Percentiles rank a stretch among this genome's conserved stretches.
phyloP scores from a whole-genome alignment of 2,797 vertebrate genomes.

The Numenius phaeopus region DNA sequence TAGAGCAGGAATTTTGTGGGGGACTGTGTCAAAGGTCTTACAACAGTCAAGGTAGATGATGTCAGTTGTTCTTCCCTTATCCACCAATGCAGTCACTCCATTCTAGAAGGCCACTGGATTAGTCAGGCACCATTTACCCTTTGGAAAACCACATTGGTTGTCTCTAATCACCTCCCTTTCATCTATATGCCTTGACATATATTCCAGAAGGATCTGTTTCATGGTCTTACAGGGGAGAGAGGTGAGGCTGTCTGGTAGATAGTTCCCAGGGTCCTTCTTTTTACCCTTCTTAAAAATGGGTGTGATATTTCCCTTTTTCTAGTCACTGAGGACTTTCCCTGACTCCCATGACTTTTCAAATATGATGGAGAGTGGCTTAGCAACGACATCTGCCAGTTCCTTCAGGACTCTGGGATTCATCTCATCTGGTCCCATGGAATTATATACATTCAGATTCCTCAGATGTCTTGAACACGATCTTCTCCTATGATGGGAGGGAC shows the following conservation, averaged over 20 bases:
- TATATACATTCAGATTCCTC: neutral
- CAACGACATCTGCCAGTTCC: neutral
- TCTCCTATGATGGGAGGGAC: neutral
- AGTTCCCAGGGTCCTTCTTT: too few species aligned
- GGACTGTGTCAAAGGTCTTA: neutral
- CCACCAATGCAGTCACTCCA: neutral
- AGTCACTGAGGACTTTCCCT: too few species aligned
- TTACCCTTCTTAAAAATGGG: too few species aligned
- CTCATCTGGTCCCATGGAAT: neutral
- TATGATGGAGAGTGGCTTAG: too few species aligned
- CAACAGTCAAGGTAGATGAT: neutral
- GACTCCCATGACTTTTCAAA: too few species aligned
- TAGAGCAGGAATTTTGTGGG: neutral
- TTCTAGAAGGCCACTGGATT: neutral
- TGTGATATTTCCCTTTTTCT: too few species aligned
- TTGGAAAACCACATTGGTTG: neutral
- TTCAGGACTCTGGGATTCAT: neutral
- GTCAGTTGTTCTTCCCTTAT: neutral
- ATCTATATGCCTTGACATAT: too few species aligned
- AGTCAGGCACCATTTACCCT: neutral
- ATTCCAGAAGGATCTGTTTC: too few species aligned
- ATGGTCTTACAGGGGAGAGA: too few species aligned
- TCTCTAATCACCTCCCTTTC: too few species aligned
- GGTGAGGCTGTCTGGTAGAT: too few species aligned
- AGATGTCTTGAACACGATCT: neutral